Base-by-base conservation (phyloP, 1,140 invertebrate genomes). In the Thrips palmi region DNA sequence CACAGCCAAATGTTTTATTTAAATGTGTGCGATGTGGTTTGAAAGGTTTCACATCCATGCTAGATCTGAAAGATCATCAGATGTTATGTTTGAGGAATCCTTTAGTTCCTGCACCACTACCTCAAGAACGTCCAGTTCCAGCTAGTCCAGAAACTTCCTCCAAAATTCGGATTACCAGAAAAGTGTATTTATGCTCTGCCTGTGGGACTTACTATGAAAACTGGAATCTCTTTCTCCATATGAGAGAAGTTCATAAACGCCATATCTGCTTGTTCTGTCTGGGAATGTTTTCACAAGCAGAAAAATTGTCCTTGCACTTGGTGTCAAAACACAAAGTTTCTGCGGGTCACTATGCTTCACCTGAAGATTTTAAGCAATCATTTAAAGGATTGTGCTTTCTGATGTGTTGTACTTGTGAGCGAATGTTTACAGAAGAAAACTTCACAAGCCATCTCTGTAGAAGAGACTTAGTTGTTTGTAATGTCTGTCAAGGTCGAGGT, bases 151-250 rank as follows among this genome's bases (percentile, higher is more conserved):
- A 41, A 33, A 47, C 49, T 19, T 49, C 55, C 27, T 60, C 60
- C 11, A 70, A 66, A 49, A 71, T 70, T 34, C 65, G 68, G 48
- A 67, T 71, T n/a, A 73, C 71, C 15, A 58, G 74, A 30, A 77
- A 77, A 57, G 77, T 79, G 37, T 82, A 76, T 45, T 52, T 78
- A 11, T 85, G 80, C 52, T 72, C 74, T 7, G 71, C 73, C 1
- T 85, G 80, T 53, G 73, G 70, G 18, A 77, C 70, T 2, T 81
- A 82, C 46, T 81, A 79, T 58, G 77, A 82, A 56, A 77, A 77
- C 45, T 83, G 78, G 76, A 79, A 82, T 58, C 58, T 83, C 20
- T 83, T 81, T 52, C 52, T 78, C 8, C 80, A 85, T 46, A 82
- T 83, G 73, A 61, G 74, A 32, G 76, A 82, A 45, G 64, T 73